Evolutionary conservation across 2,797 vertebrate species (phyloP).

Genomic region (Distichodus sexfasciatus): DNA sequence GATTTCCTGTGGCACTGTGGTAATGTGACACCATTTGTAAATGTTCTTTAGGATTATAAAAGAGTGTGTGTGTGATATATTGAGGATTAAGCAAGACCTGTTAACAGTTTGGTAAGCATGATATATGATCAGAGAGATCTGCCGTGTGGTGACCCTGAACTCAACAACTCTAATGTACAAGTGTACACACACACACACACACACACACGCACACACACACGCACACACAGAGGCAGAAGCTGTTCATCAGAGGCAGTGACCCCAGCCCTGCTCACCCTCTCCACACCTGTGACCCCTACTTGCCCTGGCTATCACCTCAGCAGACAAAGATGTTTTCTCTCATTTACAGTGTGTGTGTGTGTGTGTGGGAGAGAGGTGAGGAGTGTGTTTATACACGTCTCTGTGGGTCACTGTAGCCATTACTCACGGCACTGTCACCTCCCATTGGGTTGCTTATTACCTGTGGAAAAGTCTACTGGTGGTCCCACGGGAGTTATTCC

Average conservation of each 20-base stretch:
- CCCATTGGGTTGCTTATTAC: conserved; percentile 20
- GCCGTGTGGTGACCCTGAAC: conserved; percentile 5
- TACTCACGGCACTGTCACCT: conserved; percentile 24
- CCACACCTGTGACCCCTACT: not conserved
- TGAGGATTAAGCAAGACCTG: not conserved
- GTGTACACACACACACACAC: not conserved
- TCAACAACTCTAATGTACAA: not conserved
- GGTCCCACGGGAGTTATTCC: conserved; percentile 19
- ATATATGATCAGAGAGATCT: not conserved
- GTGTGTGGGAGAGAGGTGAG: not conserved
- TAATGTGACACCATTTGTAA: not conserved
- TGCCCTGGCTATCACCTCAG: not conserved
- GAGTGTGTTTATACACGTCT: conserved; percentile 1
- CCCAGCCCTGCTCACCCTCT: not conserved
- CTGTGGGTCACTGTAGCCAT: conserved; percentile 18
- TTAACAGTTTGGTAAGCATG: not conserved
- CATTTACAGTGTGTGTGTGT: not conserved
- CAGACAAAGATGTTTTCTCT: not conserved
- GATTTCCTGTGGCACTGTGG: no score
- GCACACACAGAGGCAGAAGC: not conserved
- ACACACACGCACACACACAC: not conserved
- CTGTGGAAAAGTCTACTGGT: conserved; percentile 20
- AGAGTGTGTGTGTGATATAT: not conserved
- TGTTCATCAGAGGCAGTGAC: not conserved
- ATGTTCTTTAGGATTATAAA: not conserved